A percentile compares a stretch with the other conserved stretches of the same genome.
Evolutionary conservation across 2,113 vertebrate species (phyloP).

Genomic region (Henicopernis longicauda): DNA sequence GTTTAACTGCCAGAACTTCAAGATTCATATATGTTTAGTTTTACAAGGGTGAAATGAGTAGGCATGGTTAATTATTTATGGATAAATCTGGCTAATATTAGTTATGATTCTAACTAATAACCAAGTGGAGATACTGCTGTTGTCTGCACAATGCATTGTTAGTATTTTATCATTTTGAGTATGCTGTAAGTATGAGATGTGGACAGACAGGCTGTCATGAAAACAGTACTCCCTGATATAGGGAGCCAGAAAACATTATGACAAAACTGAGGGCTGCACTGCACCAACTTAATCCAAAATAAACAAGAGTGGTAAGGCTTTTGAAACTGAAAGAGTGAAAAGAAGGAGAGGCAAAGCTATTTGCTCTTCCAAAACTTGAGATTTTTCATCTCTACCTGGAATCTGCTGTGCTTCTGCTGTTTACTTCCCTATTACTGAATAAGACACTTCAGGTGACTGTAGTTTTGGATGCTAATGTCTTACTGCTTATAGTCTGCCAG

Average conservation of each 20-base stretch:
- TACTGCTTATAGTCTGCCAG: not conserved
- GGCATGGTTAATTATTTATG: not conserved
- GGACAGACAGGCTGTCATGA: not conserved
- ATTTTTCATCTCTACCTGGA: not conserved
- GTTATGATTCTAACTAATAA: not conserved
- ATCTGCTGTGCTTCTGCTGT: not conserved
- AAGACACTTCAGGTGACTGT: not conserved
- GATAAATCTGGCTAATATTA: not conserved
- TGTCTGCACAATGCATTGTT: not conserved
- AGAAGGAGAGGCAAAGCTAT: not conserved
- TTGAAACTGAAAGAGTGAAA: not conserved
- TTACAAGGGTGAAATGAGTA: rapidly evolving
- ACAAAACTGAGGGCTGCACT: not conserved
- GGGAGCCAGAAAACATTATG: not conserved
- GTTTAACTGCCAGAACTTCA: not conserved
- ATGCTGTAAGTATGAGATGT: rapidly evolving
- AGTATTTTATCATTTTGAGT: not conserved
- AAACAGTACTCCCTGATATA: not conserved
- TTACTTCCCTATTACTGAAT: not conserved
- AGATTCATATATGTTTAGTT: not conserved
- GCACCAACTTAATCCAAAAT: not conserved
- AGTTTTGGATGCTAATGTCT: not conserved
- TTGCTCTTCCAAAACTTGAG: not conserved
- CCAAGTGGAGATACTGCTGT: not conserved
- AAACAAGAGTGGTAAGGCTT: not conserved